Conservation (phyloP, 2,888 invertebrate species). For the Leucophenga montana region DNA sequence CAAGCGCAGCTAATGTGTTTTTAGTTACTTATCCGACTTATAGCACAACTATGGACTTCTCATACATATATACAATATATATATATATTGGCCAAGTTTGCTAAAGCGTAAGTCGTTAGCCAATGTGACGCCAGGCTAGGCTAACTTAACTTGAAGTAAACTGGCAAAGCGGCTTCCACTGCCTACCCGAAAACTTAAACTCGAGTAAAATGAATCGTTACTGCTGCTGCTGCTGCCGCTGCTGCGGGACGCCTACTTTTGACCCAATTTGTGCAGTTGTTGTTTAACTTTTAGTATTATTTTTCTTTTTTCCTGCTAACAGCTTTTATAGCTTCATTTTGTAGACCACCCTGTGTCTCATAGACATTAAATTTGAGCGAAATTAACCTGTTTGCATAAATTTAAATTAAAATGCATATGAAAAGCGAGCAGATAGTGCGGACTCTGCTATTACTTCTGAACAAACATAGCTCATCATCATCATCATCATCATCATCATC, state of each 20-base stretch:
- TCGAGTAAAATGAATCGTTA: constrained; percentile 12
- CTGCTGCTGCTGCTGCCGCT: neutral
- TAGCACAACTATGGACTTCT: too few species aligned
- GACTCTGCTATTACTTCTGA: neutral
- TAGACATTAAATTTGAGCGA: constrained; percentile 55
- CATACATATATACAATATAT: constrained; percentile 45
- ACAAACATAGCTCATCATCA: constrained; percentile 23
- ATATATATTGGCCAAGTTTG: constrained; percentile 45
- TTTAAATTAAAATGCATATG: constrained; percentile 40
- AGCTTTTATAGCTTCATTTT: constrained; percentile 16
- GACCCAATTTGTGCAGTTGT: constrained; percentile 21
- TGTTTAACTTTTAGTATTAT: neutral
- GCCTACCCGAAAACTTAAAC: constrained; percentile 15
- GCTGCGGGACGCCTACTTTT: constrained; percentile 22
- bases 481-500: neutral
- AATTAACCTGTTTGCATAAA: constrained; percentile 69
- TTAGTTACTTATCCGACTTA: constrained; percentile 11
- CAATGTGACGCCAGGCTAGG: constrained; percentile 21
- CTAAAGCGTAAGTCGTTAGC: constrained; percentile 16
- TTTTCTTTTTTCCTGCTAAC: neutral
- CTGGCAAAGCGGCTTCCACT: neutral
- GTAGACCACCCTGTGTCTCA: constrained; percentile 23
- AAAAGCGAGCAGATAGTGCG: neutral
- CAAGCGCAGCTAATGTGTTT: constrained; percentile 19
- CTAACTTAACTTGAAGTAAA: neutral